Base-by-base conservation (phyloP, 2,797 vertebrate species). In the Streptopelia turtur region DNA sequence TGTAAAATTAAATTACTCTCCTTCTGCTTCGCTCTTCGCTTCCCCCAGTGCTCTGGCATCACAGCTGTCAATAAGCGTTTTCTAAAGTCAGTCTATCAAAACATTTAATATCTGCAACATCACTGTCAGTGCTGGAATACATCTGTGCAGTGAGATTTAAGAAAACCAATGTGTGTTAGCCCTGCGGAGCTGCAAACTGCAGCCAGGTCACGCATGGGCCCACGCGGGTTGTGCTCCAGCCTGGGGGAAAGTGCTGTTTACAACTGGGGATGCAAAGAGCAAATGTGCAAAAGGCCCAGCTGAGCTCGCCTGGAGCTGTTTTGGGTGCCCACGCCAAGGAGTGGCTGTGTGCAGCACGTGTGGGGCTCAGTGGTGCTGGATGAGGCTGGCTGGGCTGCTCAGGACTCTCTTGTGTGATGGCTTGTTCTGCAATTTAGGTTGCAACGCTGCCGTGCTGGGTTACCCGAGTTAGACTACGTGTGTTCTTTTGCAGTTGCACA, bases 191-290 rank as follows among this genome's bases (percentile, higher is more conserved):
- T 9, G 4, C 20, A 35, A 23, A 22, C 60, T 63, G 78, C 61
- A 83, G 65, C 47, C 52, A 47, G 43, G 8, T 81, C 9, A 2
- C 1, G 4, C 1, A 4, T 20, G 33, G 33, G 16, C 41, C 16
- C 8, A 2, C 35, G 61, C 50, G 35, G n/a, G 28, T 8, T 78
- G 33, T 50, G 61, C 20, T 70, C 10, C 61, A 25, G 41, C 65
- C 16, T 0, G 2, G 1, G 21, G 11, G 12, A 3, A 49, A 14
- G 16, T 10, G 11, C 47, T 35, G 14, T 6, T 77, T 78, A 57
- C 47, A 59, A 5, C 20, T 10, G 6, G 22, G n/a, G 10, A 24
- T 24, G 13, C 6, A 12, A n/a, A 82, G 53, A 59, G 30, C 86
- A 80, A 57, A 72, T 4, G 5, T 21, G 16, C 41, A 49, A 10